Evolutionary conservation across 1,140 invertebrate species (phyloP).

Genomic region (Cydia fagiglandana): DNA sequence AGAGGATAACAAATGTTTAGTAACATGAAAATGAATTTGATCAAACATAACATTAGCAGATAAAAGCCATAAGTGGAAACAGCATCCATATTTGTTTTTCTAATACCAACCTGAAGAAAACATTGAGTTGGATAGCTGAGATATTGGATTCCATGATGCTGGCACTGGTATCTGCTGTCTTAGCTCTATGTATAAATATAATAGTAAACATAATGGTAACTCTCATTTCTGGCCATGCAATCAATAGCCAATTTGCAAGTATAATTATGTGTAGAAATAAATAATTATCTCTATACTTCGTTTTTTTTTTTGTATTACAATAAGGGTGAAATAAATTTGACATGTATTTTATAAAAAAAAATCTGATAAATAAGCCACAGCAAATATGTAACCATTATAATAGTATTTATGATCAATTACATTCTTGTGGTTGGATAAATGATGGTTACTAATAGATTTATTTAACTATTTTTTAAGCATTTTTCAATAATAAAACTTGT

Average conservation of each 20-base stretch:
- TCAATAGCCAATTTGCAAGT: neutral
- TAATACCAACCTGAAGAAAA: conserved; percentile 59
- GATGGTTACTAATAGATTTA: too few relatives aligned
- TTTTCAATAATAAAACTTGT: too few relatives aligned
- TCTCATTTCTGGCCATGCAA: neutral
- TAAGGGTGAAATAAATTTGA: too few relatives aligned
- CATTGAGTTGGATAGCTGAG: conserved; percentile 60
- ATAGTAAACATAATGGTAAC: conserved; percentile 4
- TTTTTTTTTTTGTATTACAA: too few relatives aligned
- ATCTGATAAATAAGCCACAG: too few relatives aligned
- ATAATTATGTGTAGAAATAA: neutral
- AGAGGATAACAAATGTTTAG: neutral
- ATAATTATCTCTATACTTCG: too few relatives aligned
- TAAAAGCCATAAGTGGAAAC: conserved; percentile 25
- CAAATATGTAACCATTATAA: too few relatives aligned
- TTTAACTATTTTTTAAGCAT: too few relatives aligned
- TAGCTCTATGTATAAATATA: conserved; percentile 47
- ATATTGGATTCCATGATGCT: conserved; percentile 61
- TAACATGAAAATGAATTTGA: neutral
- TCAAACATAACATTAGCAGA: neutral
- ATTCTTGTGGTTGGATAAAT: too few relatives aligned
- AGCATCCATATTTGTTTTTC: conserved; percentile 39
- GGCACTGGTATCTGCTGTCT: conserved; percentile 52
- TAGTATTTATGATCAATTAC: too few relatives aligned
- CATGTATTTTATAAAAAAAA: too few relatives aligned